phyloP scores from a whole-genome alignment of 2,113 vertebrate genomes.

The Marmota monax region DNA sequence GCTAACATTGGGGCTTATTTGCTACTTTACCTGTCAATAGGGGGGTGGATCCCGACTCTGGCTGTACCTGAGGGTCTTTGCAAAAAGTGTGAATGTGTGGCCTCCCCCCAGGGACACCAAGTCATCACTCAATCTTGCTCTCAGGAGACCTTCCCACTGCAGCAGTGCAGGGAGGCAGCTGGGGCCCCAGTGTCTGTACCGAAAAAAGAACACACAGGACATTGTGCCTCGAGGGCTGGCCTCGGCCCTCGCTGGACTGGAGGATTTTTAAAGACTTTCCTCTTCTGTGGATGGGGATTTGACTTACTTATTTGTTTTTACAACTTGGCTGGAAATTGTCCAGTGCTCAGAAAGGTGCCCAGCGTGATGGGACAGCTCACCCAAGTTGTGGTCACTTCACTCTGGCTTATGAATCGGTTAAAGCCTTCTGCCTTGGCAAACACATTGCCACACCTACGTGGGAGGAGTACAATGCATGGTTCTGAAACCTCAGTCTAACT shows the following conservation, averaged over 20 bases:
- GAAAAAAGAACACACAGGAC: neutral
- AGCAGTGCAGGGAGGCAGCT: neutral
- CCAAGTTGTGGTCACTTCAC: rapidly evolving
- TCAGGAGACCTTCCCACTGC: rapidly evolving
- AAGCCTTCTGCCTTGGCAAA: neutral
- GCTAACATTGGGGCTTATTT: neutral
- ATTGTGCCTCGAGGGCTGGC: neutral
- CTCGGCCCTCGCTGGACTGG: neutral
- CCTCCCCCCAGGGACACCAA: rapidly evolving
- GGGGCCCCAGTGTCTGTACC: neutral
- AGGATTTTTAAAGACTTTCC: neutral
- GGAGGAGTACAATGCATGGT: neutral
- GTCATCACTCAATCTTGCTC: no score
- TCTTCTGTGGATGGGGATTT: neutral
- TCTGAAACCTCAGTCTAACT: neutral
- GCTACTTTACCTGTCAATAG: neutral
- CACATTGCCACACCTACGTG: rapidly evolving
- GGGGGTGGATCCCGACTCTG: neutral
- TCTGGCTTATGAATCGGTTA: rapidly evolving
- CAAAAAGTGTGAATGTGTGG: no score
- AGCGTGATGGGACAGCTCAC: neutral
- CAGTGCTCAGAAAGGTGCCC: neutral
- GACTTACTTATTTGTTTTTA: neutral
- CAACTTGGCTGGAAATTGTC: neutral
- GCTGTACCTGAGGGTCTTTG: neutral